Evolutionary conservation across 2,113 vertebrate species (phyloP), one percentile per base, ranked within the genome.

Genomic region (Macaca mulatta): DNA sequence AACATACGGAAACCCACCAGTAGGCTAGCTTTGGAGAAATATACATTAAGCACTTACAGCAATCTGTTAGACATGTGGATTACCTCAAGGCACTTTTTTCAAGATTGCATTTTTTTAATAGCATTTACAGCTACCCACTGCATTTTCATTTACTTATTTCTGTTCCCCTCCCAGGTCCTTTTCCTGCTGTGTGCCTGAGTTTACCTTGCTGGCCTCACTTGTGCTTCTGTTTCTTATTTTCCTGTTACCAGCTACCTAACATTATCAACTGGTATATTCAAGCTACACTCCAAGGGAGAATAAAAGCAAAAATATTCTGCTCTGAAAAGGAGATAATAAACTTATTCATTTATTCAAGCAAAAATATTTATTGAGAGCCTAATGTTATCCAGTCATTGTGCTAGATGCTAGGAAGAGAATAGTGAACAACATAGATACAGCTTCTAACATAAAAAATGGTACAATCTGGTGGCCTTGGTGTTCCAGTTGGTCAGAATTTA

Each of bases 301-400:
- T 20, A 35, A 70, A 92, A 96, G 32, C 25, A 79, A 96, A 96
- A 72, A 45, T 8, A 83, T 59, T 77, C 20, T 89, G 2, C n/a
- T 96, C 38, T 77, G 69, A 61, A 95, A 95, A 83, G 25, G n/a
- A 96, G 25, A 84, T 12, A 93, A 93, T 74, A 52, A 38, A 72
- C 75, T 14, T 20, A 84, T 96, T 93, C 22, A 80, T 67, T 89
- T 93, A 77, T 74, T 89, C 67, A 80, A 89, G 90, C 38, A 95
- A 95, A 90, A 94, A 94, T 87, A 84, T 52, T 82, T 93, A 80
- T 90, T 94, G 93, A 97, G n/a, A 94, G 35, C 50, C 80, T 92
- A 84, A 89, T 92, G 94, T 89, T 89, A 94, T 85, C 43, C 10
- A 77, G 35, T 8, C 32, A 89, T 88, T 88, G 13, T 93, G 18